These are phyloP conservation scores for Tipula unca DNA, from an alignment of 2,888 invertebrate genomes.

Conservation along the genomic window DNA sequence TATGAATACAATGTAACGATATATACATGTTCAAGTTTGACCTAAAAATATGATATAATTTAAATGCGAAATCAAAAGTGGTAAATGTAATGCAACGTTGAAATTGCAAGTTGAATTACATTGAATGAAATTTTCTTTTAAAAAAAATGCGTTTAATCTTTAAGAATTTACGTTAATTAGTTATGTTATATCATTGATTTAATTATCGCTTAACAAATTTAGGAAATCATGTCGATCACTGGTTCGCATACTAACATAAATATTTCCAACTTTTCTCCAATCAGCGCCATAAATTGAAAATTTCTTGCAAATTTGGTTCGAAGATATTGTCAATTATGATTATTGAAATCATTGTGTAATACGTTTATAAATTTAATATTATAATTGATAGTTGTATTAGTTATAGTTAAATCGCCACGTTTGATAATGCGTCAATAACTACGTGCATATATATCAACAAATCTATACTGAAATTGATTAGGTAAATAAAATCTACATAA, in stretches of 20 bases:
- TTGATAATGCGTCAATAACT: no score
- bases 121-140: background rate
- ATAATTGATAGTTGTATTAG: no score
- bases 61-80: background rate
- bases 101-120: background rate
- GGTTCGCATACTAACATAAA: background rate
- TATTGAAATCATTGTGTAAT: background rate
- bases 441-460: no score
- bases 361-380: no score
- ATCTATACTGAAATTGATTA: no score
- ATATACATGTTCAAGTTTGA: background rate
- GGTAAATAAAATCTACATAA: no score
- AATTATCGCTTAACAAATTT: background rate
- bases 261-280: background rate
- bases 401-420: no score
- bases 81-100: background rate
- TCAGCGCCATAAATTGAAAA: background rate
- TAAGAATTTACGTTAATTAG: no score
- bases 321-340: background rate
- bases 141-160: no score
- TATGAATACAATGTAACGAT: background rate
- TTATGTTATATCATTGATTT: no score
- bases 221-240: background rate
- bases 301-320: background rate
- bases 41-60: background rate